These are phyloP conservation scores for Phalacrocorax carbo DNA, from an alignment of 2,113 vertebrate genomes.

Conservation along the genomic window DNA sequence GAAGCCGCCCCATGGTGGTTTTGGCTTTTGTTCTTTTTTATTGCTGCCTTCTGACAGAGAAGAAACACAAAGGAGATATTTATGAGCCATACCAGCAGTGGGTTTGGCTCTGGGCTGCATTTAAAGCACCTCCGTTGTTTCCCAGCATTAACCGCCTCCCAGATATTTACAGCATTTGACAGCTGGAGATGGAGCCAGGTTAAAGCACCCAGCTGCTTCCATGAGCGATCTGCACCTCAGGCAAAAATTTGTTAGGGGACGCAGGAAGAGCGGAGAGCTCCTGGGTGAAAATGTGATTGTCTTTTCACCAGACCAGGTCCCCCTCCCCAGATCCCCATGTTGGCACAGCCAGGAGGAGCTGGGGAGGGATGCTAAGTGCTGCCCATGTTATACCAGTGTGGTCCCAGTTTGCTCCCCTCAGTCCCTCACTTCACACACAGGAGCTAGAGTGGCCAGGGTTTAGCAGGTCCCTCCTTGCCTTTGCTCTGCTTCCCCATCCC, in stretches of 20 bases:
- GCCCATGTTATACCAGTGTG: neutral
- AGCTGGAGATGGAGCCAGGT: slow-evolving; percentile 6
- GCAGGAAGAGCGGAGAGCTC: neutral
- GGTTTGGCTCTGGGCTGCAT: slow-evolving; percentile 27
- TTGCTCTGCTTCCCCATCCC: neutral
- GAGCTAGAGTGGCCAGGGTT: neutral
- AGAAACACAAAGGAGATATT: slow-evolving; percentile 35
- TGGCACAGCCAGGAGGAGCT: neutral
- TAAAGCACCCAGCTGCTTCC: neutral
- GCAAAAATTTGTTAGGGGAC: neutral
- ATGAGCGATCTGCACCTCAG: neutral
- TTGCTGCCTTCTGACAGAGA: neutral
- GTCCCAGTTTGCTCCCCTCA: neutral
- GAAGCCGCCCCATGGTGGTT: neutral
- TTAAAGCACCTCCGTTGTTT: slow-evolving; percentile 4
- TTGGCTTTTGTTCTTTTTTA: slow-evolving; percentile 10
- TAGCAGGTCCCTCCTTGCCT: neutral
- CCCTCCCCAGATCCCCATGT: neutral
- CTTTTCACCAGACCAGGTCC: neutral
- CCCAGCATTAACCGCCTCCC: neutral
- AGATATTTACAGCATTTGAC: slow-evolving; percentile 45
- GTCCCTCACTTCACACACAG: rapidly evolving
- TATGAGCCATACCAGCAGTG: neutral
- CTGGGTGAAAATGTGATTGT: neutral
- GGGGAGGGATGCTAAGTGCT: neutral